Percentiles rank a stretch among this genome's conserved stretches.
phyloP scores from a whole-genome alignment of 2,888 invertebrate species.

The Trilocha varians region DNA sequence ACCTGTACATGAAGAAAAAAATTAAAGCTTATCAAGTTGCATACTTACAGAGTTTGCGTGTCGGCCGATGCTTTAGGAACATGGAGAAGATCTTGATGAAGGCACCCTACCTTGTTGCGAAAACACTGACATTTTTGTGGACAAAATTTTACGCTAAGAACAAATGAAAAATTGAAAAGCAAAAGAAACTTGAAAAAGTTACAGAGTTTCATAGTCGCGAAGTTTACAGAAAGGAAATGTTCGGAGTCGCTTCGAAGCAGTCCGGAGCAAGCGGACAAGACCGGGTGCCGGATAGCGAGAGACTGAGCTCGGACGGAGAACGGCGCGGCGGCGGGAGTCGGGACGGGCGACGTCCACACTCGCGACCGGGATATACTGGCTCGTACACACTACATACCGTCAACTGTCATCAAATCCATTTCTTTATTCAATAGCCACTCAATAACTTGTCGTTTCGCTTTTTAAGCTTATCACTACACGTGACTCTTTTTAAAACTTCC shows the following conservation, averaged over 20 bases:
- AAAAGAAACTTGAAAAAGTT: conserved; percentile 31
- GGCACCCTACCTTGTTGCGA: conserved; percentile 40
- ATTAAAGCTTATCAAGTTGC: conserved; percentile 13
- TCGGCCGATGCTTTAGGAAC: conserved; percentile 41
- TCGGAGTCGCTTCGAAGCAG: conserved; percentile 6
- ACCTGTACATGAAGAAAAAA: conserved; percentile 11
- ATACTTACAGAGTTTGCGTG: conserved; percentile 55
- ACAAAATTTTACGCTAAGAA: conserved; percentile 27
- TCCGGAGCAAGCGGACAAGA: conserved; percentile 14
- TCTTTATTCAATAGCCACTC: too few species aligned
- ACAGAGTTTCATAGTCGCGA: conserved; percentile 25
- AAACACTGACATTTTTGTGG: conserved; percentile 48
- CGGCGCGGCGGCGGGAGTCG: conserved; percentile 8
- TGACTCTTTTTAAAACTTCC: too few species aligned
- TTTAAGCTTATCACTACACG: too few species aligned
- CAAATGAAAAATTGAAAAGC: conserved; percentile 24
- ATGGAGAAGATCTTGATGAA: conserved; percentile 38
- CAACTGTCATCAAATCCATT: too few species aligned
- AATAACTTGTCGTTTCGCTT: too few species aligned
- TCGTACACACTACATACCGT: too few species aligned
- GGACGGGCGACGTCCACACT: conserved; percentile 7
- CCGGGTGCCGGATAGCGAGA: conserved; percentile 24
- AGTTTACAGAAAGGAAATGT: conserved; percentile 5
- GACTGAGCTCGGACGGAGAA: conserved; percentile 8
- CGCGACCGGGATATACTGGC: neutral